Base-by-base conservation (phyloP, 2,888 invertebrate genomes). In the Paralinhomoeus sp. region DNA sequence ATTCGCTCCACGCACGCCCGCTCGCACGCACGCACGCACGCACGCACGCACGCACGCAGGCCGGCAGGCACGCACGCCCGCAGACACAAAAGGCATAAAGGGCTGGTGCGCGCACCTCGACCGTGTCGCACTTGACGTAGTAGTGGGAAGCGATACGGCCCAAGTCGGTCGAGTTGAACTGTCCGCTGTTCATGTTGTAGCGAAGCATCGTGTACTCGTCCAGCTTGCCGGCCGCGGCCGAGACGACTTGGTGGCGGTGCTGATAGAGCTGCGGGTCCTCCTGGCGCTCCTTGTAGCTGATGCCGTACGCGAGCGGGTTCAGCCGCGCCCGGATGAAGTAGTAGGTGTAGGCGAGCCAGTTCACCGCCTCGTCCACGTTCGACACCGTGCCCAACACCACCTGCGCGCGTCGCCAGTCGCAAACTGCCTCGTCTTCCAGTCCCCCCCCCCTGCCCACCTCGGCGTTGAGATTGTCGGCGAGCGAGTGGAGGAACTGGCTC, bases 301-400 rank as follows among this genome's bases (percentile, higher is more conserved):
- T 66, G 20, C 78, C 78, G 62, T 82, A 82, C 1, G 71, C 75
- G 47, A 74, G 69, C 3, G 87, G 87, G 70, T 97, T 97, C 43
- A 79, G 75, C 50, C 77, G 73, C 78, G 93, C 89, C 53, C 97
- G 72, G 5, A 89, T 82, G 64, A 78, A 87, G 24, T 97, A 70
- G 62, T 97, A 93, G 0, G 93, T 91, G 62, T 93, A 97, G 57
- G 83, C 84, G 24, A 99, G 68, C 97, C 97, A 99, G 62, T 84
- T 79, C 0, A 93, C 81, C 0, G 89, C 97, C 66, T 99, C 97
- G 47, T 80, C 78, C 5, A 93, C 73, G 57, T 82, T 93, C 0
- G 82, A 77, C 24, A 99, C 85, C 1, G 89, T 93, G n/a, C 97
- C 93, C 18, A 91, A 69, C 0, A 83, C 76, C 42, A 87, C 75